A percentile compares a stretch with the other conserved stretches of the same genome.
Conservation (phyloP, 2,888 invertebrate species). For the Hirtodrosophila trivittata region DNA sequence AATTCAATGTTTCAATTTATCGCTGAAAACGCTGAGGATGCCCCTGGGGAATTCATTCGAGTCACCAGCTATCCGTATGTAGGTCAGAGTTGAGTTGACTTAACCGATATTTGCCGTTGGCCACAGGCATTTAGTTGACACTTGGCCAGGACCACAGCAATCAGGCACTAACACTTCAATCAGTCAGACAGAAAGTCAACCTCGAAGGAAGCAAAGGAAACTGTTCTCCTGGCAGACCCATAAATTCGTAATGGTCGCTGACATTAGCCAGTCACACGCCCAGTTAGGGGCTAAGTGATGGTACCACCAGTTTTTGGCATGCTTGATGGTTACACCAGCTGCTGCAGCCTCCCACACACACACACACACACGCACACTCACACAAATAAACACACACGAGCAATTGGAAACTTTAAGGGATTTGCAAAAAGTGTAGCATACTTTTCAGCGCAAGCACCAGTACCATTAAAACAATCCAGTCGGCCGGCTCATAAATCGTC, state of each 20-base stretch:
- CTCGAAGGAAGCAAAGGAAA: not conserved
- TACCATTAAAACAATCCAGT: constrained; percentile 60
- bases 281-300: constrained; percentile 40
- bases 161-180: constrained; percentile 24
- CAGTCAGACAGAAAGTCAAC: not conserved
- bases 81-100: constrained; percentile 30
- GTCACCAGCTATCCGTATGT: constrained; percentile 15
- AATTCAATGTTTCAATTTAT: constrained; percentile 58
- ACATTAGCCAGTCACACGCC: constrained; percentile 42
- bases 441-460: constrained; percentile 36
- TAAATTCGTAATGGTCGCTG: constrained; percentile 50
- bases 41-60: constrained; percentile 1
- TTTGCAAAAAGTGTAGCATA: constrained; percentile 38
- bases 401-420: constrained; percentile 35
- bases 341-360: constrained; percentile 16
- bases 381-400: constrained; percentile 8
- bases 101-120: constrained; percentile 14
- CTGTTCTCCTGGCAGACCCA: constrained; percentile 9
- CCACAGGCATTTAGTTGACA: constrained; percentile 27
- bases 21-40: constrained; percentile 17
- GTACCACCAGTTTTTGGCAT: constrained; percentile 3
- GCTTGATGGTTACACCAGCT: constrained; percentile 29
- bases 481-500: constrained; percentile 28
- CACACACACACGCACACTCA: constrained; percentile 4
- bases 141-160: constrained; percentile 15